Conservation (phyloP, 2,888 invertebrate species). For the Junonia oenone region DNA sequence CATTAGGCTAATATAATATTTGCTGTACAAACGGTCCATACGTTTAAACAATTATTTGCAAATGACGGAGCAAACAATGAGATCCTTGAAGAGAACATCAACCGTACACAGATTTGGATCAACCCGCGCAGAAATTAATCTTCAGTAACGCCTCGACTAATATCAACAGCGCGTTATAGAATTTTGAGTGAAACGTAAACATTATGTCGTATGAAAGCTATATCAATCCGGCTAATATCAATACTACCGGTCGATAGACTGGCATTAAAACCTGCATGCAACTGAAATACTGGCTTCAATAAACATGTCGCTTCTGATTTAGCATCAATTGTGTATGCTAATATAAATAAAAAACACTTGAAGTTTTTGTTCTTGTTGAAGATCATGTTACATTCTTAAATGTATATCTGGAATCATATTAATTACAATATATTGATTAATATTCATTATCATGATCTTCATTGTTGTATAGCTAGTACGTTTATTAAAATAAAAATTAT, state of each 20-base stretch:
- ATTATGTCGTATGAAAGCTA: conserved; percentile 43
- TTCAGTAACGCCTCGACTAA: conserved; percentile 1
- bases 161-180: conserved; percentile 14
- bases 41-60: conserved; percentile 51
- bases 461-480: too few species aligned
- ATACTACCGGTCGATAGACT: conserved; percentile 40
- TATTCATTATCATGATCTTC: neutral
- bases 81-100: conserved; percentile 47
- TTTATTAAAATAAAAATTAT: too few species aligned
- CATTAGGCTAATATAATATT: conserved; percentile 60
- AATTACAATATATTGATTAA: too few species aligned
- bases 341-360: conserved; percentile 1
- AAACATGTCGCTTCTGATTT: conserved; percentile 46
- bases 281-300: conserved; percentile 48
- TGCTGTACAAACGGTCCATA: conserved; percentile 49
- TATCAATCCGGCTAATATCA: conserved; percentile 42
- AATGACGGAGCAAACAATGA: conserved; percentile 48
- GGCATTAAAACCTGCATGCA: conserved; percentile 48
- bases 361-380: conserved; percentile 3
- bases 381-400: conserved; percentile 1
- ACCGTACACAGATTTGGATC: conserved; percentile 59
- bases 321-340: conserved; percentile 6
- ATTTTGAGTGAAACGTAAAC: conserved; percentile 46
- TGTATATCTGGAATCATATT: neutral
- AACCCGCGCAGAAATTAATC: conserved; percentile 44